Base-by-base conservation (phyloP, 2,113 vertebrate species). In the Ceyx cyanopectus region DNA sequence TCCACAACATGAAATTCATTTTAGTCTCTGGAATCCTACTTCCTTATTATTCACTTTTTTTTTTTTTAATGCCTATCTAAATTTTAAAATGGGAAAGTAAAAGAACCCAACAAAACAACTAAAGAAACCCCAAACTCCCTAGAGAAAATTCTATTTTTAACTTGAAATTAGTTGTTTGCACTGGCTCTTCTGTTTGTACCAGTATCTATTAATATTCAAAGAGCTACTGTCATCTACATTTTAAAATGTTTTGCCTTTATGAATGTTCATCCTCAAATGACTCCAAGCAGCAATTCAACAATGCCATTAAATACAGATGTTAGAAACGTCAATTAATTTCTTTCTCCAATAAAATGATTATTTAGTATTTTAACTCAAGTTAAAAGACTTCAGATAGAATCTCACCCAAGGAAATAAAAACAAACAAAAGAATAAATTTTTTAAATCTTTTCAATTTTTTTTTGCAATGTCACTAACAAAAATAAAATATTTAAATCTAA, bases 381-480 rank as follows among this genome's bases (percentile, higher is more conserved):
- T 79, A 41, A 76, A 61, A 12, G 63, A 94, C 1, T 54, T 6
- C 7, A 81, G 45, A 22, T 72, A 84, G 32, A 81, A 45, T 41
- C 17, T 40, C n/a, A 57, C 41, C 6, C 18, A 29, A 29, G 24
- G 16, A 9, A 40, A 46, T 10, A 48, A 73, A 54, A 18, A 1
- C 0, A 50, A 50, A 7, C 8, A 45, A n/a, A 93, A 53, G 3
- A 85, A 46, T 14, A 24, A 68, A 63, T 46, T 0, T 0, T 0
- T 0, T 10, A 54, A 58, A 23, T 43, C 6, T 69, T 73, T 22
- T 23, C 45, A 48, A 6, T 0, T 15, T 75, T 86, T 82, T 83
- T 68, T 9, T 27, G 22, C 83, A 74, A 43, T 9, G 10, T 20
- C 37, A 51, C 14, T 45, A 81, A 69, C 23, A 89, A 60, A 77